Percentiles rank a stretch among this genome's conserved stretches.
phyloP scores from a whole-genome alignment of 1,140 invertebrate genomes.

The Caerostris extrusa region DNA sequence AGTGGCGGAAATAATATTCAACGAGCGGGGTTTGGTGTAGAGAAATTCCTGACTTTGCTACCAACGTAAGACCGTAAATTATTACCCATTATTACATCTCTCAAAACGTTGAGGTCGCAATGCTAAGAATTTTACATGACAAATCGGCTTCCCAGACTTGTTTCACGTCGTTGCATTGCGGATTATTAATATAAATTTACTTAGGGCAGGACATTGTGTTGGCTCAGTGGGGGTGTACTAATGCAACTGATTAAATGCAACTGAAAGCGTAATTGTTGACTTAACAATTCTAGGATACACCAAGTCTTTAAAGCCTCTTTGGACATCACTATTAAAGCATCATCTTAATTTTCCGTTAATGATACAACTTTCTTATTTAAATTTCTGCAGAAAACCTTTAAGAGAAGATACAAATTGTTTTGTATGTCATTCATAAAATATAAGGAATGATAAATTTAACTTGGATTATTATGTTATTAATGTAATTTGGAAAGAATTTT shows the following conservation, averaged over 20 bases:
- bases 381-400: no score
- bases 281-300: no score
- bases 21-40: not conserved
- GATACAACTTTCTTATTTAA: no score
- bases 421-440: no score
- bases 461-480: no score
- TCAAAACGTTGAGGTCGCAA: not conserved
- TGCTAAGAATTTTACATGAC: constrained; percentile 44
- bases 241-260: not conserved
- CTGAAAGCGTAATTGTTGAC: no score
- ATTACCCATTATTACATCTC: constrained; percentile 20
- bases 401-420: no score
- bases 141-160: not conserved
- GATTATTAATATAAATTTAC: constrained; percentile 33
- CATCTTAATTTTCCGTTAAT: no score
- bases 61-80: not conserved
- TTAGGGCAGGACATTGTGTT: not conserved
- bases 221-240: not conserved
- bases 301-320: no score
- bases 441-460: no score
- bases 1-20: constrained; percentile 26
- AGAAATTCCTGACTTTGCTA: not conserved
- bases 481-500: no score
- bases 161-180: not conserved
- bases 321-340: no score